phyloP scores from a whole-genome alignment of 2,797 vertebrate genomes.

The Microcaecilia unicolor region DNA sequence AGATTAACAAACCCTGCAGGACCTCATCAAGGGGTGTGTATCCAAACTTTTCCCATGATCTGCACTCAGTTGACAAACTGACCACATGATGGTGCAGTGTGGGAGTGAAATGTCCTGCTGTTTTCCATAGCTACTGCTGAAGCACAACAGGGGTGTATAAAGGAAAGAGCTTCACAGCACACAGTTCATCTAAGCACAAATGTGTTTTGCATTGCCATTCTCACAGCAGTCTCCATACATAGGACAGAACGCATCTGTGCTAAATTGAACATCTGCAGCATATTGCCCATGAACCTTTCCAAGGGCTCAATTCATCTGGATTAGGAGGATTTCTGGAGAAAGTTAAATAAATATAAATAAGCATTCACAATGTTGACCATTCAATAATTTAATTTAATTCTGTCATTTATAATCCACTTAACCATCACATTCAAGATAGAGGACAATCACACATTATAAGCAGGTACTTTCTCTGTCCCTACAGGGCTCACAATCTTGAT shows the following conservation, averaged over 20 bases:
- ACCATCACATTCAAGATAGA: too few relatives aligned
- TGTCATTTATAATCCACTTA: too few relatives aligned
- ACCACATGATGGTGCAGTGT: not conserved
- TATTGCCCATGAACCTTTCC: not conserved
- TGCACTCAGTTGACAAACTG: fast-evolving
- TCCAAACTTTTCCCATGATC: slow-evolving; percentile 4
- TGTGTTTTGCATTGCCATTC: not conserved
- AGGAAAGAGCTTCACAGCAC: not conserved
- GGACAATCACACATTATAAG: too few relatives aligned
- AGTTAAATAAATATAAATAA: too few relatives aligned
- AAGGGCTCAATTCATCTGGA: not conserved
- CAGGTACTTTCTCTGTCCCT: too few relatives aligned
- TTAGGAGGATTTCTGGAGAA: too few relatives aligned
- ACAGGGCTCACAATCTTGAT: too few relatives aligned
- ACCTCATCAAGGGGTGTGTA: not conserved
- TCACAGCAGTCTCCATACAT: not conserved
- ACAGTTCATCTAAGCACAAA: not conserved
- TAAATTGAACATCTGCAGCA: slow-evolving; percentile 4
- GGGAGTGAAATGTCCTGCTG: not conserved
- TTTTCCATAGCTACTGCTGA: too few relatives aligned
- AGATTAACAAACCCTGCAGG: slow-evolving; percentile 8
- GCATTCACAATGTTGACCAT: too few relatives aligned
- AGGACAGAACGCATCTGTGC: not conserved
- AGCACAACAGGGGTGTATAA: not conserved
- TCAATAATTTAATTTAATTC: too few relatives aligned